phyloP scores from a whole-genome alignment of 2,113 vertebrate species.

The Drymodes brunneopygia region DNA sequence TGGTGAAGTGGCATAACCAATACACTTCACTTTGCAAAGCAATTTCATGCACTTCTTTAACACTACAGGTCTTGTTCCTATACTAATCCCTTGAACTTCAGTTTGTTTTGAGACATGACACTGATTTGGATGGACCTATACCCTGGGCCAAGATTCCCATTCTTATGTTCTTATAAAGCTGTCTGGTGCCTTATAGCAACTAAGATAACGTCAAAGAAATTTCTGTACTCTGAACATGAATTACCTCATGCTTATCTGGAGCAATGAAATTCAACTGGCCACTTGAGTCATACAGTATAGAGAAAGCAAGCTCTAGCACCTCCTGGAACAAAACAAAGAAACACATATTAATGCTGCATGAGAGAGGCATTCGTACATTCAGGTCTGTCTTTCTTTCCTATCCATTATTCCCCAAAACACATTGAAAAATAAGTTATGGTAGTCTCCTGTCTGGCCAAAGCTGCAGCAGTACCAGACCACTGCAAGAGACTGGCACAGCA shows the following conservation, averaged over 20 bases:
- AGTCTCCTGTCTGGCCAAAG: neutral
- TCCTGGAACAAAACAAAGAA: conserved; percentile 77
- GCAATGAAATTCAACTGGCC: conserved; percentile 98
- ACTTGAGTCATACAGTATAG: conserved; percentile 95
- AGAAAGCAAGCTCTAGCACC: conserved; percentile 96
- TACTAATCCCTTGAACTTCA: neutral
- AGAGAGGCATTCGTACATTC: neutral
- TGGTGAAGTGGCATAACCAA: neutral
- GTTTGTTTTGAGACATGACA: neutral
- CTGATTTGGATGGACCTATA: neutral
- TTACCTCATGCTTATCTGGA: conserved; percentile 99
- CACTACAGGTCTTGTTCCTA: neutral
- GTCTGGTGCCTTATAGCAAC: neutral
- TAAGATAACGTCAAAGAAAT: neutral
- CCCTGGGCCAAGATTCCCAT: neutral
- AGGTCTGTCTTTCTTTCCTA: neutral
- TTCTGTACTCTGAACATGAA: neutral
- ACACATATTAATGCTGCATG: neutral
- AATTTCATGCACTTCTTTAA: neutral
- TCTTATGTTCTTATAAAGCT: neutral
- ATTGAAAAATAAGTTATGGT: neutral
- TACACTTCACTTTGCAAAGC: neutral
- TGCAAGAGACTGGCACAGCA: neutral
- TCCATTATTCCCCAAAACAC: neutral
- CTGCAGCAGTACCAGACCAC: neutral